Conservation (phyloP, 2,797 vertebrate species). For the Poecile montanus region DNA sequence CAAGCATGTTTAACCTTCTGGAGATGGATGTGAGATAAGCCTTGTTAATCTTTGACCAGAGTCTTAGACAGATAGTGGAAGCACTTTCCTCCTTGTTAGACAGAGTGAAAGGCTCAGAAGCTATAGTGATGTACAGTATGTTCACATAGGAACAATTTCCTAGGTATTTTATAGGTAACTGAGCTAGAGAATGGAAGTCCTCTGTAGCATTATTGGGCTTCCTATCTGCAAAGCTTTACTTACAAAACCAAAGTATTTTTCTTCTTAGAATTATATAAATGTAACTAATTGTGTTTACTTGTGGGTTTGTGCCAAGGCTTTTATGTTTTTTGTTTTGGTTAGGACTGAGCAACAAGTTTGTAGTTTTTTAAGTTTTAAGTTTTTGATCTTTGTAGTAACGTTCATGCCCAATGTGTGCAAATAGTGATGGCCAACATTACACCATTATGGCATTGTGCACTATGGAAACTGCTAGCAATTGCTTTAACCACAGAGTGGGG, state of each 20-base stretch:
- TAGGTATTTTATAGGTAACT: not conserved
- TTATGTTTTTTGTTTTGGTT: not conserved
- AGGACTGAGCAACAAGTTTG: not conserved
- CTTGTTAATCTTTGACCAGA: not conserved
- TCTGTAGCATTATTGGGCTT: not conserved
- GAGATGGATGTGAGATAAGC: conserved; percentile 90
- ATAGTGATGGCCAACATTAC: not conserved
- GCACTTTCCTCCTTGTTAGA: not conserved
- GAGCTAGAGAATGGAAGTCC: not conserved
- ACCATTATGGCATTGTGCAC: rapidly evolving
- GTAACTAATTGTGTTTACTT: not conserved
- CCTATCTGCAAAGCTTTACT: not conserved
- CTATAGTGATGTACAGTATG: not conserved
- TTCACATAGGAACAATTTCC: not conserved
- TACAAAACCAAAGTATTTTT: not conserved
- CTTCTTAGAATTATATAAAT: not conserved
- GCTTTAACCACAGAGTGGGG: not conserved
- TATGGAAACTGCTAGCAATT: not conserved
- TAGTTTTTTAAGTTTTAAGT: not conserved
- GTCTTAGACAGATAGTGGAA: not conserved
- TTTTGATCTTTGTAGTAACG: not conserved
- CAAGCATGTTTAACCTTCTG: conserved; percentile 98
- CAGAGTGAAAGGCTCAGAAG: not conserved
- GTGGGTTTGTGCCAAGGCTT: not conserved
- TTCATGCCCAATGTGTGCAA: not conserved